These are phyloP conservation scores for Patella vulgata DNA, from an alignment of 1,140 invertebrate species.

Conservation along the genomic window DNA sequence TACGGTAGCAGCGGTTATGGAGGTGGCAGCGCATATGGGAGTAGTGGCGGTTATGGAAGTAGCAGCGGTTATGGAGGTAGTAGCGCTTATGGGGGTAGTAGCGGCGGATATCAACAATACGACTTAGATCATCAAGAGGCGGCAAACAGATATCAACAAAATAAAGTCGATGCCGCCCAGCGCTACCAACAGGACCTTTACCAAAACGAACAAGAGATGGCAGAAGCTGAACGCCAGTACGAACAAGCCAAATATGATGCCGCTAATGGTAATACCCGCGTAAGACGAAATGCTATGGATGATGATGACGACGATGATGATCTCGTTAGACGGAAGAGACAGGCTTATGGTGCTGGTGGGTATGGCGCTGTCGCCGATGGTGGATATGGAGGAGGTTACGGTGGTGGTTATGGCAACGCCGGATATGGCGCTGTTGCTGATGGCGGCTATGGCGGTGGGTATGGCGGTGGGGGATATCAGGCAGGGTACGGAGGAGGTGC, in stretches of 20 bases:
- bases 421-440: constrained; percentile 6
- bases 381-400: constrained; percentile 4
- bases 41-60: too few relatives aligned
- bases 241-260: neutral
- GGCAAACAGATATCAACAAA: constrained; percentile 1
- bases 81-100: constrained; percentile 15
- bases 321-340: neutral
- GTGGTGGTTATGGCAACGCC: constrained; percentile 8
- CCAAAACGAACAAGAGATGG: neutral
- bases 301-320: constrained; percentile 14
- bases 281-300: neutral
- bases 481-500: constrained; percentile 1
- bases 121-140: neutral
- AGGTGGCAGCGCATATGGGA: too few relatives aligned
- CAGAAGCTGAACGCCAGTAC: neutral
- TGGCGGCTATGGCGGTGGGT: constrained; percentile 1
- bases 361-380: constrained; percentile 5
- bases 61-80: constrained; percentile 7
- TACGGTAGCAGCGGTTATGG: too few relatives aligned
- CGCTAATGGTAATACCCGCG: constrained; percentile 1
- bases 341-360: constrained; percentile 10
- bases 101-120: constrained; percentile 41
- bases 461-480: constrained; percentile 2
- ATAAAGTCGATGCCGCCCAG: neutral
- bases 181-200: neutral